Conservation (phyloP, 2,113 vertebrate species). For the Chionis minor region DNA sequence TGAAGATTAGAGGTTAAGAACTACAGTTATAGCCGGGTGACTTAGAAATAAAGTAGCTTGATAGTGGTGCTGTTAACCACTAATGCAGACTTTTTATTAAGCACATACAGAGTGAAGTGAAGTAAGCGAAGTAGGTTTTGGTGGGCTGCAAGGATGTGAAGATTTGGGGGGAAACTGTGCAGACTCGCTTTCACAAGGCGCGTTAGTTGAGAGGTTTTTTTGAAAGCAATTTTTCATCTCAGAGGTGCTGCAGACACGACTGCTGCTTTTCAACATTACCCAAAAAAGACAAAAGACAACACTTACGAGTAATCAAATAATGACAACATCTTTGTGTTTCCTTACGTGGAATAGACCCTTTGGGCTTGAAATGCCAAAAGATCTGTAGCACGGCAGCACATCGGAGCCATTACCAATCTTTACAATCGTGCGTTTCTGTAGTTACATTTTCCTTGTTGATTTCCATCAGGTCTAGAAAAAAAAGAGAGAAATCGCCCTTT, state of each 20-base stretch:
- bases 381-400: fast-evolving
- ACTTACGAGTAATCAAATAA: background rate
- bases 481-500: background rate
- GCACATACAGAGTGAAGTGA: too few relatives aligned
- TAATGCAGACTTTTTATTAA: background rate
- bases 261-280: background rate
- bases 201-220: fast-evolving
- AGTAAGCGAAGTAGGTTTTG: fast-evolving
- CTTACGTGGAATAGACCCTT: background rate
- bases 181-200: fast-evolving
- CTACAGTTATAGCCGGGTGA: background rate
- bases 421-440: background rate
- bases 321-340: background rate
- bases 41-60: background rate
- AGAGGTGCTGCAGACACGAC: background rate
- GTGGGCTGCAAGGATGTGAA: background rate
- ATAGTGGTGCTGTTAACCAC: background rate
- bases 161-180: background rate
- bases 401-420: background rate
- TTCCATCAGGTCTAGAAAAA: background rate
- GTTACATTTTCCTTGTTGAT: background rate
- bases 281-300: background rate
- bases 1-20: background rate
- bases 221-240: background rate
- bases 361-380: background rate